These are phyloP conservation scores for Haliclona indistincta DNA, from an alignment of 37 sponge, comb jelly and placozoan species.

Conservation along the genomic window DNA sequence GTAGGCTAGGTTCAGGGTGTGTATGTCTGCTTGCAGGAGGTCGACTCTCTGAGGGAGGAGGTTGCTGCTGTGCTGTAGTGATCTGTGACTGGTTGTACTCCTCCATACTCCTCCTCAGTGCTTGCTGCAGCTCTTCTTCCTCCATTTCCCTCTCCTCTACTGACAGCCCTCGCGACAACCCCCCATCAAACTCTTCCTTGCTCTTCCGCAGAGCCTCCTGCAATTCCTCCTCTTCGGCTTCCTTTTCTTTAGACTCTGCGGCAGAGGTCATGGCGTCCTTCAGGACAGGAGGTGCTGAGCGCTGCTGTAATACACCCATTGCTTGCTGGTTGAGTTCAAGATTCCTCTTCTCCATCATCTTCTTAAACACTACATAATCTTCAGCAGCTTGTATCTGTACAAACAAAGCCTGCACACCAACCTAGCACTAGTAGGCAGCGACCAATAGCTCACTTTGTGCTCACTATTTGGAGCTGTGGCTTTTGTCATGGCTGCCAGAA, in stretches of 20 bases:
- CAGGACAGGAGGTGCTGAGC: too few relatives aligned
- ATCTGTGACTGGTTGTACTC: too few relatives aligned
- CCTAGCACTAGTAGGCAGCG: not conserved
- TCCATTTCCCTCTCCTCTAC: not conserved
- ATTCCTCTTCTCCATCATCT: constrained; percentile 74
- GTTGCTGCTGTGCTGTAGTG: too few relatives aligned
- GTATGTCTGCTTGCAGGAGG: too few relatives aligned
- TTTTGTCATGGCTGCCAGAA: constrained; percentile 23
- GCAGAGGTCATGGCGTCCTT: not conserved
- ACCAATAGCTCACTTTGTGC: not conserved
- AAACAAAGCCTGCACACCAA: constrained; percentile 51
- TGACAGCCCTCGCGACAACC: not conserved
- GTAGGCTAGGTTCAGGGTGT: too few relatives aligned
- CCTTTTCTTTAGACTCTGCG: not conserved
- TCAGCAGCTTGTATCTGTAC: constrained; percentile 69
- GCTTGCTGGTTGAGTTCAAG: constrained; percentile 73
- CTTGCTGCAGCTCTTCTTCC: too few relatives aligned
- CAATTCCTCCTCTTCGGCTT: not conserved
- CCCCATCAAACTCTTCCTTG: constrained; percentile 43
- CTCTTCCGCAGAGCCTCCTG: not conserved
- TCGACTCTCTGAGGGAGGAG: too few relatives aligned
- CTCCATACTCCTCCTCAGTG: too few relatives aligned
- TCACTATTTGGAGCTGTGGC: not conserved
- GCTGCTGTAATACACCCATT: constrained; percentile 36
- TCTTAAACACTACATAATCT: constrained; percentile 75